phyloP scores from a whole-genome alignment of 23 tunicate species.

The Corella eumyota region DNA sequence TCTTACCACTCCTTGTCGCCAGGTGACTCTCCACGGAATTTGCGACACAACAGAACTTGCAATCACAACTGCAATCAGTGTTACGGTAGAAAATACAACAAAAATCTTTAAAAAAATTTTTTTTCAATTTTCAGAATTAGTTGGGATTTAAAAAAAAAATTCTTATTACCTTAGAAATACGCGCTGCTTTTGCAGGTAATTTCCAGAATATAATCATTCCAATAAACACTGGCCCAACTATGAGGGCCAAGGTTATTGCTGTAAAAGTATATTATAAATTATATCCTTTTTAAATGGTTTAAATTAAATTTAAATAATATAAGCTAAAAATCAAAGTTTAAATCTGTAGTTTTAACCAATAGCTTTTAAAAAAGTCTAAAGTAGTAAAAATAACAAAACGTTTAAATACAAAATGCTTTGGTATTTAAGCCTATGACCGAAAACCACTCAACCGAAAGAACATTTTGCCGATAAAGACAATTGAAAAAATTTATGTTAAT shows the following conservation, averaged over 20 bases:
- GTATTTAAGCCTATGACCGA: no score
- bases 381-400: no score
- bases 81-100: slow-evolving; percentile 17
- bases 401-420: no score
- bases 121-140: neutral
- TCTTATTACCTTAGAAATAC: slow-evolving; percentile 9
- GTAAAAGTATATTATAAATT: neutral
- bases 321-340: no score
- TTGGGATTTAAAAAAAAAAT: neutral
- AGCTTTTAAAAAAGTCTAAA: no score
- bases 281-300: no score
- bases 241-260: slow-evolving; percentile 39
- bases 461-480: no score
- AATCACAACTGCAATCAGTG: slow-evolving; percentile 8
- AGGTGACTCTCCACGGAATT: slow-evolving; percentile 25
- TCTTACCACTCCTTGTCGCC: slow-evolving; percentile 47
- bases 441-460: no score
- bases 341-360: no score
- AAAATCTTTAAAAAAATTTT: slow-evolving; percentile 13
- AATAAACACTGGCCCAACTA: slow-evolving; percentile 24
- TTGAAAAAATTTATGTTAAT: no score
- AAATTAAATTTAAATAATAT: no score
- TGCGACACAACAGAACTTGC: slow-evolving; percentile 6
- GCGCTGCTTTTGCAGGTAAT: neutral
- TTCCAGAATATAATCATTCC: slow-evolving; percentile 33